A percentile compares a stretch with the other conserved stretches of the same genome.
Evolutionary conservation across 2,797 vertebrate genomes (phyloP).

Genomic region (Somateria mollissima): DNA sequence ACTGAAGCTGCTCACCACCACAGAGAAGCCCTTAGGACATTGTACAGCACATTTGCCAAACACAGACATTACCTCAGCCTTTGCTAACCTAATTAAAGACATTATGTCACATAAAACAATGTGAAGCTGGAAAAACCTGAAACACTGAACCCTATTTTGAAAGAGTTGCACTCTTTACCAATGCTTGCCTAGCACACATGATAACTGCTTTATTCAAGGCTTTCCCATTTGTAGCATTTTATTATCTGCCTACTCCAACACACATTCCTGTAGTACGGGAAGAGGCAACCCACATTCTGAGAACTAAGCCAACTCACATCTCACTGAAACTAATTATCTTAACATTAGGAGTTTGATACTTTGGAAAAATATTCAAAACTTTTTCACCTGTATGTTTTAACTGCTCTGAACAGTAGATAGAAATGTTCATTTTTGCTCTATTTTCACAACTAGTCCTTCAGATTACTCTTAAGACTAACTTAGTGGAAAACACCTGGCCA

Average conservation of each 20-base stretch:
- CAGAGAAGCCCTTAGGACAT: constrained; percentile 41
- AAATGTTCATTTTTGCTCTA: background rate
- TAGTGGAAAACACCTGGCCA: background rate
- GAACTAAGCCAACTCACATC: background rate
- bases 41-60: constrained; percentile 46
- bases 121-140: constrained; percentile 66
- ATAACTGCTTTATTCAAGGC: background rate
- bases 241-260: background rate
- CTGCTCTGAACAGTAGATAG: background rate
- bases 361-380: background rate
- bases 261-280: background rate
- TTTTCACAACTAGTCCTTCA: background rate
- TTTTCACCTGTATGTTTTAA: background rate
- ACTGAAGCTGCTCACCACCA: constrained; percentile 8
- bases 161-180: background rate
- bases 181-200: background rate
- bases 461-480: background rate
- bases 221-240: background rate
- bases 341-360: background rate
- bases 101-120: constrained; percentile 57
- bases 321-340: background rate
- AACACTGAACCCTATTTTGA: constrained; percentile 39
- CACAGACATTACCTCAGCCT: constrained; percentile 61
- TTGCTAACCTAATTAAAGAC: constrained; percentile 63
- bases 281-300: background rate